These are phyloP conservation scores for Corythornis leucogaster DNA, from an alignment of 2,797 vertebrate species.

Conservation along the genomic window DNA sequence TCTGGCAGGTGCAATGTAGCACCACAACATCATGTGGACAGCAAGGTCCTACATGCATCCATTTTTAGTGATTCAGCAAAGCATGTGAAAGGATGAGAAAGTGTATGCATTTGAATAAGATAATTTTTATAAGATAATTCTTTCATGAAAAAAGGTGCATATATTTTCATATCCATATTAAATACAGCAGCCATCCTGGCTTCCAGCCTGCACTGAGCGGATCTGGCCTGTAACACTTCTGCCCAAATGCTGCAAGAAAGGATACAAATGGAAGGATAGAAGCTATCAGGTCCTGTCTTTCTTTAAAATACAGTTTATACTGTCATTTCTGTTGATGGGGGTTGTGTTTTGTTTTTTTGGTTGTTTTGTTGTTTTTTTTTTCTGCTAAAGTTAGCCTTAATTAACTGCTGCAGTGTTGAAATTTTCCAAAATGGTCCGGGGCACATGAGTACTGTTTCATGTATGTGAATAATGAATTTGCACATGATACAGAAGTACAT, in stretches of 20 bases:
- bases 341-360: too few relatives aligned
- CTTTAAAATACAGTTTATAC: background rate
- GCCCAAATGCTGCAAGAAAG: accelerated
- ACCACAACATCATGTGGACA: background rate
- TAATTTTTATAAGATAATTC: background rate
- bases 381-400: background rate
- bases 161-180: background rate
- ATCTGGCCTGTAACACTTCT: background rate
- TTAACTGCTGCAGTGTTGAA: background rate
- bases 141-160: background rate
- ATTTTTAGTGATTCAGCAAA: background rate
- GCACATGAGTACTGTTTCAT: background rate
- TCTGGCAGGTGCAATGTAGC: background rate
- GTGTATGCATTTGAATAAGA: background rate
- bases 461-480: background rate
- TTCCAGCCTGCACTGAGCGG: accelerated
- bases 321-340: background rate
- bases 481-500: background rate
- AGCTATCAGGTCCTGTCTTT: background rate
- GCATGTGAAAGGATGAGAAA: background rate
- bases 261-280: background rate
- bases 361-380: background rate
- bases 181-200: accelerated
- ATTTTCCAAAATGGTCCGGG: background rate
- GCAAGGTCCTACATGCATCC: background rate